phyloP scores from a whole-genome alignment of 2,113 vertebrate species.

The Saguinus midas region DNA sequence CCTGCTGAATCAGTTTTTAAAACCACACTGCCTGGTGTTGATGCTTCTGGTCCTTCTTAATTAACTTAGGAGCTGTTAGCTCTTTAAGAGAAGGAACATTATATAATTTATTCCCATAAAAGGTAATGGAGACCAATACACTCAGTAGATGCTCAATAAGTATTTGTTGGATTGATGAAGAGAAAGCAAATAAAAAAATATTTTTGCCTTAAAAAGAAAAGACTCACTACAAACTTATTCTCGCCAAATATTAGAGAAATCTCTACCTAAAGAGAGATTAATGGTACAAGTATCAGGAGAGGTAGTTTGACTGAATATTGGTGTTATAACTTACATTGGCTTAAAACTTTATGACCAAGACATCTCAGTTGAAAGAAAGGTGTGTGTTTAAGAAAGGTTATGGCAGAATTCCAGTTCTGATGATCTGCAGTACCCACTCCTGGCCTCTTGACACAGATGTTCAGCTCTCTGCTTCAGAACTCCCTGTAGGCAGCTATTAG shows the following conservation, averaged over 20 bases:
- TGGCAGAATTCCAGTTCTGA: background rate
- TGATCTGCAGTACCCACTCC: no score
- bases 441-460: fast-evolving
- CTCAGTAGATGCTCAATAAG: background rate
- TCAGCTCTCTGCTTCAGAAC: background rate
- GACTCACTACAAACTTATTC: background rate
- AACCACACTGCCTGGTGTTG: background rate
- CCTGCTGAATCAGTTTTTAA: background rate
- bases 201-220: background rate
- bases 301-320: background rate
- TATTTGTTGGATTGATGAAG: no score
- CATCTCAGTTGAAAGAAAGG: background rate
- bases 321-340: background rate
- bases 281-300: background rate
- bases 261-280: background rate
- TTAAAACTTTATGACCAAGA: background rate
- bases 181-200: background rate
- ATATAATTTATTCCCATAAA: fast-evolving
- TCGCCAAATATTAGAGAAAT: background rate
- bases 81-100: background rate
- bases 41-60: no score
- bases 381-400: background rate
- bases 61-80: background rate
- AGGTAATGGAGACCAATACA: background rate
- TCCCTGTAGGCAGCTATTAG: background rate